Evolutionary conservation across 2,113 vertebrate genomes (phyloP).

Genomic region (Noctilio leporinus): DNA sequence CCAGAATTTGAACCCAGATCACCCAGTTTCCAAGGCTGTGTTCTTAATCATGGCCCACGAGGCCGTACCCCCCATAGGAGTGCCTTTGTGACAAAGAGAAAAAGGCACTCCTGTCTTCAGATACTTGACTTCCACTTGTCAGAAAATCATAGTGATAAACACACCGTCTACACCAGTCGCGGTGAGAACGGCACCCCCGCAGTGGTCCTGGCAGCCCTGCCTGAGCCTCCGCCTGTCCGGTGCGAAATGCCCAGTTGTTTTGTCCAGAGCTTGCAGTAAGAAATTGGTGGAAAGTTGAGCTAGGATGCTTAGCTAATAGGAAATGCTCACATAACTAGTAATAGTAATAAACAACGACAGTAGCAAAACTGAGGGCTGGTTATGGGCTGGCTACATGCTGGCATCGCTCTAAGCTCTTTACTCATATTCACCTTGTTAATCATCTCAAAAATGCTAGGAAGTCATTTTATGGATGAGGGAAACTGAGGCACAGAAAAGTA

Average conservation of each 20-base stretch:
- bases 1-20: not conserved
- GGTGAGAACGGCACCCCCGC: not conserved
- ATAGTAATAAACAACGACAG: not conserved
- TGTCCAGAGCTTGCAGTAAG: not conserved
- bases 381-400: rapidly evolving
- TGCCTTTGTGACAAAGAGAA: not conserved
- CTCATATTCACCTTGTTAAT: not conserved
- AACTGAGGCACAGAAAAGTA: not conserved
- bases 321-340: not conserved
- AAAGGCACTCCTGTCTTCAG: not conserved
- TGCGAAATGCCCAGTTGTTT: not conserved
- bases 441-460: not conserved
- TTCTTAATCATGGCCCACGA: not conserved
- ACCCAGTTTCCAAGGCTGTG: not conserved
- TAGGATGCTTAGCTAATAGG: not conserved
- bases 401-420: not conserved
- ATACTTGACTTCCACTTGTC: not conserved
- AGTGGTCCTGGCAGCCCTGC: not conserved
- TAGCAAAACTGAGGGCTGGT: not conserved
- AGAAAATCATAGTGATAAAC: not conserved
- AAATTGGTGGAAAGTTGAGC: rapidly evolving
- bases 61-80: not conserved
- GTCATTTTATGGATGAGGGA: not conserved
- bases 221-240: not conserved
- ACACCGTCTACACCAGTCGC: not conserved